These are phyloP conservation scores for Myocastor coypus DNA, from an alignment of 2,113 vertebrate species.

Conservation along the genomic window DNA sequence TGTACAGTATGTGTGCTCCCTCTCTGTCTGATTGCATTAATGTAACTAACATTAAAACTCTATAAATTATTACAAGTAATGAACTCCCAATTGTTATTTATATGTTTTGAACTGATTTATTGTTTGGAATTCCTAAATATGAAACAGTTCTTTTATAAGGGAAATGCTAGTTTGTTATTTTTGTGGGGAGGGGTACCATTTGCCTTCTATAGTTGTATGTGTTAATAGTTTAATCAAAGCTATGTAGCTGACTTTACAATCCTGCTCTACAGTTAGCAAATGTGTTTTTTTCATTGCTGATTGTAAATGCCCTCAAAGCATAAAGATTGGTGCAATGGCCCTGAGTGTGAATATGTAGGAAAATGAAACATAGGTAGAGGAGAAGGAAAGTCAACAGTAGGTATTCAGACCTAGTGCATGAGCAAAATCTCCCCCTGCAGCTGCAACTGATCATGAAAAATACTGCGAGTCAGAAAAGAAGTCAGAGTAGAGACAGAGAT, in stretches of 20 bases:
- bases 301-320: constrained; percentile 38
- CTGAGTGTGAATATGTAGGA: constrained; percentile 11
- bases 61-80: constrained; percentile 36
- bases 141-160: background rate
- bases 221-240: background rate
- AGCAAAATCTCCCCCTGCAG: constrained; percentile 47
- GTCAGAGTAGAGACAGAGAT: constrained; percentile 43
- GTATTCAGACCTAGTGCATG: constrained; percentile 53
- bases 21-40: constrained; percentile 4
- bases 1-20: background rate
- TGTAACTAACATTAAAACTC: constrained; percentile 19
- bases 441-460: constrained; percentile 39
- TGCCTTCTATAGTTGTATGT: background rate
- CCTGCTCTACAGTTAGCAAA: background rate
- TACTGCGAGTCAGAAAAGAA: constrained; percentile 52
- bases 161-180: background rate
- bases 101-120: background rate
- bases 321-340: background rate
- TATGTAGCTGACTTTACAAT: background rate
- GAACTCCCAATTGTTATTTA: constrained; percentile 24
- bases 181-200: background rate
- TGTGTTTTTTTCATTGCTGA: constrained; percentile 52
- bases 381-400: constrained; percentile 51
- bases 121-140: constrained; percentile 59
- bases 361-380: constrained; percentile 44